These are phyloP conservation scores for Sphyrna mokarran DNA, from an alignment of 2,113 vertebrate species.

Conservation along the genomic window DNA sequence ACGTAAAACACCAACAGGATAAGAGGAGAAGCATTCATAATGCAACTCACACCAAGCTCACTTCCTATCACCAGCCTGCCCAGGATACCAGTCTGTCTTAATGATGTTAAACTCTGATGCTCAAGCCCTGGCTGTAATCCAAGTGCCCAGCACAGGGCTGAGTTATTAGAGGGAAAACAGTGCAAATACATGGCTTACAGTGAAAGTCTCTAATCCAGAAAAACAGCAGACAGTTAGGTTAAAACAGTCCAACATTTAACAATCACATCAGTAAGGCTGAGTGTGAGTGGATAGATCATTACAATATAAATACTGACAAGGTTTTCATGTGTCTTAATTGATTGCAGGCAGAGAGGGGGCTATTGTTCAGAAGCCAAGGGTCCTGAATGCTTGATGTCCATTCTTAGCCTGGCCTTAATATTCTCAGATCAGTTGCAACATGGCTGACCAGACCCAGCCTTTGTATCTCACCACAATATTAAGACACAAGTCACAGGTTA, in stretches of 20 bases:
- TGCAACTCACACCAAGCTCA: neutral
- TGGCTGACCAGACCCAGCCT: neutral
- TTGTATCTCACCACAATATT: neutral
- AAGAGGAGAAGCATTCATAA: neutral
- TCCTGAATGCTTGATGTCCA: neutral
- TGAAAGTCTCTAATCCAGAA: neutral
- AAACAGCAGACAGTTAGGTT: neutral
- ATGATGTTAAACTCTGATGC: neutral
- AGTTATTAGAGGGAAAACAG: neutral
- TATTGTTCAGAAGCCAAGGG: neutral
- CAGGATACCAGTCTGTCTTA: neutral
- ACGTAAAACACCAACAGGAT: neutral
- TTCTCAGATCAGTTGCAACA: neutral
- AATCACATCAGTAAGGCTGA: neutral
- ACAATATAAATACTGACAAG: neutral
- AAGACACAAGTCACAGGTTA: neutral
- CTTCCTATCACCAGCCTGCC: neutral
- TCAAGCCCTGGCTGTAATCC: neutral
- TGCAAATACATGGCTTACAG: neutral
- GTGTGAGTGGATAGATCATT: neutral
- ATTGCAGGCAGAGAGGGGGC: neutral
- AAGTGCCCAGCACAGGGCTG: neutral
- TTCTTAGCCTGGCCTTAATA: neutral
- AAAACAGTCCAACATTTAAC: neutral
- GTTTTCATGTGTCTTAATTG: neutral